Conservation (phyloP, 2,113 vertebrate genomes). For the Anarhynchus alexandrinus region DNA sequence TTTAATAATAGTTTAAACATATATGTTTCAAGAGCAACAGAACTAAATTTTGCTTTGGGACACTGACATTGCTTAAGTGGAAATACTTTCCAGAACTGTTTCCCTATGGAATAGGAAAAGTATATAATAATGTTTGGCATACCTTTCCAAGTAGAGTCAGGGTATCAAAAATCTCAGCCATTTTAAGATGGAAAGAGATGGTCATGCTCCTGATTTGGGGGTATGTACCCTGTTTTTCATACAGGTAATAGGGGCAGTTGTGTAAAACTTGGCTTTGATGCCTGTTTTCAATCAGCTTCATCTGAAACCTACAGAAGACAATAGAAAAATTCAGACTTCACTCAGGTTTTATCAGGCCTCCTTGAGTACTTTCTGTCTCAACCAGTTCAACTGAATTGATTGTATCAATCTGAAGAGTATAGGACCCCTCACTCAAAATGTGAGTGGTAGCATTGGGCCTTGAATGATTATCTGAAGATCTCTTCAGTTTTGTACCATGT, state of each 20-base stretch:
- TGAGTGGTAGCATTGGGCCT: not conserved
- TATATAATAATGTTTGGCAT: not conserved
- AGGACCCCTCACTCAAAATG: not conserved
- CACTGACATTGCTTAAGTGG: not conserved
- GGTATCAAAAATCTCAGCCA: not conserved
- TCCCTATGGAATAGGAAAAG: not conserved
- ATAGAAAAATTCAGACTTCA: not conserved
- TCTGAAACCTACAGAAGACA: not conserved
- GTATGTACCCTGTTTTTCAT: not conserved
- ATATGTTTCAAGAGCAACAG: not conserved
- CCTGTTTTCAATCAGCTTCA: not conserved
- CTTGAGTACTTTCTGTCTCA: not conserved
- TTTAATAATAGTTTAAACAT: not conserved
- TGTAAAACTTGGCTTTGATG: not conserved
- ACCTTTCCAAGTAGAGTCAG: not conserved
- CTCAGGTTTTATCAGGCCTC: not conserved
- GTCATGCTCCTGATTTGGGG: not conserved
- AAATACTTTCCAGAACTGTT: not conserved
- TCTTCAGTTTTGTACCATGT: not conserved
- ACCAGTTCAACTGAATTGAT: not conserved
- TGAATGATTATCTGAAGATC: not conserved
- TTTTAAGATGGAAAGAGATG: not conserved
- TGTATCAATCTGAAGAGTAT: not conserved
- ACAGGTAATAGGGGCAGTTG: fast-evolving
- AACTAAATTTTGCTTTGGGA: not conserved